Evolutionary conservation across 2,888 invertebrate species (phyloP).

Genomic region (Morpho achilles): DNA sequence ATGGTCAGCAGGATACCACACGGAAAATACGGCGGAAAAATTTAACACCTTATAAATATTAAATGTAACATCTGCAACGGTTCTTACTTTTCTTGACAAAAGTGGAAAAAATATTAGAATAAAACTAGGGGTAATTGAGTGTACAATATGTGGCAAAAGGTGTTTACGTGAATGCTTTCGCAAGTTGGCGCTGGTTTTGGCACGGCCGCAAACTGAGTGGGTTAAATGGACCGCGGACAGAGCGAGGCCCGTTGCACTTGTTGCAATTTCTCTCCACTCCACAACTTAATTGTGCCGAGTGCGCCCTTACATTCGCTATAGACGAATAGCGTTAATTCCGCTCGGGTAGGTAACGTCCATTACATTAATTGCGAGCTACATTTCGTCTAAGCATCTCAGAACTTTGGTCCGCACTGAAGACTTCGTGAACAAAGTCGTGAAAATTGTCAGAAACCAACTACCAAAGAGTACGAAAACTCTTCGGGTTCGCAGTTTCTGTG

Average conservation of each 20-base stretch:
- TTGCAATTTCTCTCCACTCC: conserved; percentile 69
- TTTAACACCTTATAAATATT: too few relatives aligned
- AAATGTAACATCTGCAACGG: too few relatives aligned
- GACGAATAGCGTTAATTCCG: conserved; percentile 68
- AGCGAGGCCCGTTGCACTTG: conserved; percentile 64
- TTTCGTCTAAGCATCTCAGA: conserved; percentile 72
- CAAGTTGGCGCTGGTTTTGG: conserved; percentile 45
- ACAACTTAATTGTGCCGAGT: conserved; percentile 67
- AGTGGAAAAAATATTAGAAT: neutral
- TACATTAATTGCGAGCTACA: conserved; percentile 75
- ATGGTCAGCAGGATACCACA: too few relatives aligned
- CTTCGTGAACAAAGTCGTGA: conserved; percentile 64
- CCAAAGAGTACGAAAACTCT: conserved; percentile 59
- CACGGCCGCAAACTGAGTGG: conserved; percentile 55
- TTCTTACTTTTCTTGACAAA: too few relatives aligned
- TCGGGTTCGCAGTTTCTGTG: conserved; percentile 23
- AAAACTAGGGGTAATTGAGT: conserved; percentile 30
- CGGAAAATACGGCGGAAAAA: too few relatives aligned
- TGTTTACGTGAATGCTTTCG: conserved; percentile 43
- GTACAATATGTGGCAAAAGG: conserved; percentile 37
- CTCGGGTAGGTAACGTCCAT: conserved; percentile 68
- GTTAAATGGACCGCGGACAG: conserved; percentile 70
- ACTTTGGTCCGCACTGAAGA: conserved; percentile 60
- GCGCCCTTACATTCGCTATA: conserved; percentile 61
- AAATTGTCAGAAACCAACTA: conserved; percentile 62